Percentiles rank a stretch among this genome's conserved stretches.
Conservation (phyloP, 2,113 vertebrate genomes). For the Hemicordylus capensis region DNA sequence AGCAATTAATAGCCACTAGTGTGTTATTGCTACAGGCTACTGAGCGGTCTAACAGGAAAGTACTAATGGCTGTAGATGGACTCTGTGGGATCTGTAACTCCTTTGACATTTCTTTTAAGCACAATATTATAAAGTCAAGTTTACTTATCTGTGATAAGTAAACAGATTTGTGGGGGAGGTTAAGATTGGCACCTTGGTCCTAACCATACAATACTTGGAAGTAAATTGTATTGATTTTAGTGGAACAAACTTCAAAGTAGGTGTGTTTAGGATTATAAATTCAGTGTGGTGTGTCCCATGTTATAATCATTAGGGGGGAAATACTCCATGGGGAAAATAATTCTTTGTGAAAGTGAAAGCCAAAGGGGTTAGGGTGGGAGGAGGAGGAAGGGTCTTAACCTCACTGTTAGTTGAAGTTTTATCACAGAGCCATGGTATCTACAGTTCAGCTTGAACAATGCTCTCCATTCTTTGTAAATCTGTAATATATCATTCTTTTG, state of each 20-base stretch:
- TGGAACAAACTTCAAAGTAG: background rate
- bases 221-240: background rate
- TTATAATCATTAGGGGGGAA: background rate
- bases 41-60: conserved; percentile 77
- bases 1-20: conserved; percentile 87
- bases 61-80: conserved; percentile 73
- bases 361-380: conserved; percentile 57
- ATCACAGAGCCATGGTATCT: conserved; percentile 78
- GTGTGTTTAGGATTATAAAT: conserved; percentile 36
- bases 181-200: background rate
- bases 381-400: conserved; percentile 49
- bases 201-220: background rate
- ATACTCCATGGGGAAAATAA: background rate
- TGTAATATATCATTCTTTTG: conserved; percentile 88
- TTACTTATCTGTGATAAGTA: conserved; percentile 80
- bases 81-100: conserved; percentile 75
- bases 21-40: conserved; percentile 88
- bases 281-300: conserved; percentile 44
- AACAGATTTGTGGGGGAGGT: conserved; percentile 62
- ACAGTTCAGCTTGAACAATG: conserved; percentile 73
- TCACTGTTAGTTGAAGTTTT: conserved; percentile 45
- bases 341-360: conserved; percentile 38
- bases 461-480: conserved; percentile 87
- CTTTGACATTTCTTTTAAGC: conserved; percentile 56
- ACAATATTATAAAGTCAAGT: conserved; percentile 64